Conservation (phyloP, 2,888 invertebrate species). For the Cataglyphis cursor region DNA sequence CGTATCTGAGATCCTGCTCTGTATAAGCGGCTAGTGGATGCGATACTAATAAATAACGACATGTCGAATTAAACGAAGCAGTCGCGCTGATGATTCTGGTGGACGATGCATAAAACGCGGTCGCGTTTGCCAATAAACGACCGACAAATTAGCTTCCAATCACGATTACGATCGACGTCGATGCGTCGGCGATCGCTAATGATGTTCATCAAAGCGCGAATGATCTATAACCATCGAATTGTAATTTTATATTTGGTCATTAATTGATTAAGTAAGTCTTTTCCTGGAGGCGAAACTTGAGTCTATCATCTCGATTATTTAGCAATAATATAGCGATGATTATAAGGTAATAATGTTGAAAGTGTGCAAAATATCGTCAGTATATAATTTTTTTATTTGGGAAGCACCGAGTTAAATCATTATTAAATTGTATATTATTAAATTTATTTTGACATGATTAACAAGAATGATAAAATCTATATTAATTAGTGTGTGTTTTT, state of each 20-base stretch:
- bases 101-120: slow-evolving; percentile 10
- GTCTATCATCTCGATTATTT: not conserved
- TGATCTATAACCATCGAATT: not conserved
- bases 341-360: not conserved
- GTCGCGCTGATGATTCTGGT: slow-evolving; percentile 26
- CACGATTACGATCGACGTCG: slow-evolving; percentile 11
- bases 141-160: slow-evolving; percentile 24
- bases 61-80: slow-evolving; percentile 60
- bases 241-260: not conserved
- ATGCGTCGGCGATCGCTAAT: slow-evolving; percentile 21
- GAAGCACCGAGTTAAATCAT: not conserved
- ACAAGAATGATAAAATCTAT: not conserved
- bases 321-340: not conserved
- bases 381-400: not conserved
- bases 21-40: slow-evolving; percentile 54
- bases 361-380: not conserved
- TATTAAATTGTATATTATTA: not conserved
- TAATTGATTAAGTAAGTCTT: not conserved
- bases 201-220: slow-evolving; percentile 7
- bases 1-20: slow-evolving; percentile 54
- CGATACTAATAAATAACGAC: slow-evolving; percentile 54
- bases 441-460: not conserved
- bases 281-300: not conserved
- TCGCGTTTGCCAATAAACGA: slow-evolving; percentile 12
- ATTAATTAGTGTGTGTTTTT: not conserved